These are phyloP conservation scores for Alces alces DNA, from an alignment of 2,113 vertebrate species.

Conservation along the genomic window DNA sequence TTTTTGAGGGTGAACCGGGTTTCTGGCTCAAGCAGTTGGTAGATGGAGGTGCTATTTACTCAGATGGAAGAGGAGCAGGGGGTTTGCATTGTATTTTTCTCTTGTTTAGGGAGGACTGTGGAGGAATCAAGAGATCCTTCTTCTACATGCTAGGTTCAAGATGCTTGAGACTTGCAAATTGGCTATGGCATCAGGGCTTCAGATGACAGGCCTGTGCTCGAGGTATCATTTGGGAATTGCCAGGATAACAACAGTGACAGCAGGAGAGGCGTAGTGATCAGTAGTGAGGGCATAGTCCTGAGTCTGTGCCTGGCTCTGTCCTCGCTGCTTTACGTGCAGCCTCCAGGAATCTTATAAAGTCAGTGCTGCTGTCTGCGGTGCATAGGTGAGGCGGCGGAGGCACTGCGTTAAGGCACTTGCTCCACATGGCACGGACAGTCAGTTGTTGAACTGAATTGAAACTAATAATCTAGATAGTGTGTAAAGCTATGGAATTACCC, in stretches of 20 bases:
- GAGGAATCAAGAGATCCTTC: background rate
- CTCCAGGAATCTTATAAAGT: background rate
- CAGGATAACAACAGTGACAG: background rate
- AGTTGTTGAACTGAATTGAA: background rate
- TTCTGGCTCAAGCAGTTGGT: background rate
- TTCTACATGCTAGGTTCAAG: background rate
- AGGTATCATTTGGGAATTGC: background rate
- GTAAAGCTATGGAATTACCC: background rate
- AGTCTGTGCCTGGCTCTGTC: background rate
- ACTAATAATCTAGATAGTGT: background rate
- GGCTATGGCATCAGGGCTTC: background rate
- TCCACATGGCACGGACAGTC: background rate
- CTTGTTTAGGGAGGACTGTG: background rate
- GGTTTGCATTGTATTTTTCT: background rate
- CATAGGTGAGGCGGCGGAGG: background rate
- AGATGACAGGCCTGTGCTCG: background rate
- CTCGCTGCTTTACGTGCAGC: background rate
- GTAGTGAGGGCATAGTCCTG: background rate
- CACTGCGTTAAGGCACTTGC: background rate
- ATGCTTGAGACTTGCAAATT: background rate
- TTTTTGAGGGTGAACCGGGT: background rate
- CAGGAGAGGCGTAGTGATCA: background rate
- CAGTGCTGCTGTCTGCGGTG: rapidly evolving
- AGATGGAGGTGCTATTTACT: background rate
- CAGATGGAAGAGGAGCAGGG: background rate